Conservation (phyloP, 2,888 invertebrate genomes). For the Lymantria dispar region DNA sequence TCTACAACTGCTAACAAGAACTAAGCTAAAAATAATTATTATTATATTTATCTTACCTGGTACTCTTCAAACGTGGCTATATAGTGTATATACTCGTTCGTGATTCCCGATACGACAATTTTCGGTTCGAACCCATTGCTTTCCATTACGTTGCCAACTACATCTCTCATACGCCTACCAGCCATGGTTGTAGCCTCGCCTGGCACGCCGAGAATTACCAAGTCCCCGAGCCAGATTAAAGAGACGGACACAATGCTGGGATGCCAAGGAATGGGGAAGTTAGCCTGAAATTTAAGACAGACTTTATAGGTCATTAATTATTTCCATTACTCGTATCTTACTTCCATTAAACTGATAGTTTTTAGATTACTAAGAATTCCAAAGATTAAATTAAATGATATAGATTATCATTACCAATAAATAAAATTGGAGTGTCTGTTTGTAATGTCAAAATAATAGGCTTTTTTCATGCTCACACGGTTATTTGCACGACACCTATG, state of each 20-base stretch:
- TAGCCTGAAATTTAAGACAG: constrained; percentile 42
- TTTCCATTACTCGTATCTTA: no score
- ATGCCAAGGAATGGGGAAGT: constrained; percentile 90
- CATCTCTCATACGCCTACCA: constrained; percentile 85
- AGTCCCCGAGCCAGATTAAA: constrained; percentile 86
- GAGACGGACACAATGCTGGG: constrained; percentile 88
- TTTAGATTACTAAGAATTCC: no score
- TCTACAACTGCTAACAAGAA: no score
- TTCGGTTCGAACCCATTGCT: constrained; percentile 58
- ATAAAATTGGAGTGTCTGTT: no score
- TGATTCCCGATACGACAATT: constrained; percentile 89
- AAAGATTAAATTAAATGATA: no score
- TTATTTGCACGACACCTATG: no score
- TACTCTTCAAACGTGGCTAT: constrained; percentile 92
- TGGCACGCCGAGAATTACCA: constrained; percentile 88
- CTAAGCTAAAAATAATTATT: no score
- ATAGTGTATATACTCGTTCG: constrained; percentile 92
- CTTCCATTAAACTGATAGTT: no score
- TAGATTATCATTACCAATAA: no score
- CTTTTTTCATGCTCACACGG: no score
- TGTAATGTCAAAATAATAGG: no score
- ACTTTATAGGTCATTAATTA: no score
- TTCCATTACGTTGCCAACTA: constrained; percentile 64
- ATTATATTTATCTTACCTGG: constrained; percentile 51
- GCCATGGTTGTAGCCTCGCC: constrained; percentile 96